Base-by-base conservation (phyloP, 2,797 vertebrate species). In the Gambelia wislizenii region DNA sequence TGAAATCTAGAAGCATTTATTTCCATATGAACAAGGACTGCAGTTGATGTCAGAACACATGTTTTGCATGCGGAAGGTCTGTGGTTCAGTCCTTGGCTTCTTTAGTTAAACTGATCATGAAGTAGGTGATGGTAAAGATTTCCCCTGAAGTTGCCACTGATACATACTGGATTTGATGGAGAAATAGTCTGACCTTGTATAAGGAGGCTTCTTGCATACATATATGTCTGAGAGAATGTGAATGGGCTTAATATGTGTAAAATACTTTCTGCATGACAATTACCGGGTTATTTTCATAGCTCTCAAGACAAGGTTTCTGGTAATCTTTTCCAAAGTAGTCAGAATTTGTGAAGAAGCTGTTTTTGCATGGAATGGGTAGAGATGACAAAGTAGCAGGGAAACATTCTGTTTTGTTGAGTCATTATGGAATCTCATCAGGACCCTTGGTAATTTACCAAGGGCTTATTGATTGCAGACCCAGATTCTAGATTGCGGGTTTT, bases 391-490 rank as follows among this genome's bases (percentile, higher is more conserved):
- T 2, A 77, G 22, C 83, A 72, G 39, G 59, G 61, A 30, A 67
- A 6, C 91, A 67, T 83, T 81, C 74, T 91, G 78, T 14, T 44
- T 89, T 42, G 61, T 82, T 69, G 56, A 90, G 86, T 87, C 54
- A 44, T 56, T 83, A 39, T 14, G 64, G 47, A 56, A 54, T 85
- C 91, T 80, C 87, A 72, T 93, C 75, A 94, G 74, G 74, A 84
- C 80, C 42, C 76, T 81, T 44, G 89, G 82, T 90, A 90, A 75
- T 89, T 87, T 92, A 92, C 83, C 83, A 91, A 79, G 54, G 86
- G 76, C 90, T 91, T 36, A 44, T 56, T 0, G 1, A 74, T 36
- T 91, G 87, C 89, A 90, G 93, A 91, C 90, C 64, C 90, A 87
- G 87, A 84, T 91, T 94, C 90, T 67, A 61, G 49, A 86, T 89